Conservation (phyloP, 2,797 vertebrate genomes). For the Amphiprion clarkii region DNA sequence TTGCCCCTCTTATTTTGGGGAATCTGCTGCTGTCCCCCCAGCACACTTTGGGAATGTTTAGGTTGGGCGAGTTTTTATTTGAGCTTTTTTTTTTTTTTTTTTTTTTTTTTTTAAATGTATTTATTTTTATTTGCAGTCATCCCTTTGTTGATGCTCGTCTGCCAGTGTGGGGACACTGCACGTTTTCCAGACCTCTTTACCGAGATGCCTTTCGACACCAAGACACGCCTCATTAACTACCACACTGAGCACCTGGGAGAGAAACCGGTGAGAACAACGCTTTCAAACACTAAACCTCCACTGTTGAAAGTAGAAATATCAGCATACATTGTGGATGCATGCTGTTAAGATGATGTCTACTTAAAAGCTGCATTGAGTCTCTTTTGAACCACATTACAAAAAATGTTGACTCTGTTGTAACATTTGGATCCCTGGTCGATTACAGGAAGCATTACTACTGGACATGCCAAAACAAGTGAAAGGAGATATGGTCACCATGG, state of each 20-base stretch:
- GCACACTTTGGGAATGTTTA: background rate
- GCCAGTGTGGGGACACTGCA: conserved; percentile 75
- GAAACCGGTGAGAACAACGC: conserved; percentile 85
- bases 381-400: background rate
- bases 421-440: background rate
- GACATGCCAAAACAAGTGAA: conserved; percentile 6
- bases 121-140: conserved; percentile 81
- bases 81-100: background rate
- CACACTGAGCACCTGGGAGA: conserved; percentile 91
- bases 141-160: conserved; percentile 88
- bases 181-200: conserved; percentile 80
- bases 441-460: conserved; percentile 68
- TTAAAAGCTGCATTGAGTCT: background rate
- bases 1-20: background rate
- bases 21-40: too few relatives aligned
- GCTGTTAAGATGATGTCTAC: background rate
- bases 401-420: conserved; percentile 7
- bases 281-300: too few relatives aligned
- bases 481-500: background rate
- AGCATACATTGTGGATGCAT: accelerated
- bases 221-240: conserved; percentile 89
- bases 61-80: background rate
- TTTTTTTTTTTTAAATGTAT: too few relatives aligned
- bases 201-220: conserved; percentile 83
- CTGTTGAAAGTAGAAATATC: background rate